A percentile compares a stretch with the other conserved stretches of the same genome.
Evolutionary conservation across 2,113 vertebrate genomes (phyloP).

Genomic region (human (Homo sapiens)): GRCh38 chr2:225777501-225778000

Average conservation of each 20-base stretch:
- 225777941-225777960: background rate
- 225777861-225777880: background rate
- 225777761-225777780: background rate
- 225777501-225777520: background rate
- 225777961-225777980: background rate
- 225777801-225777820: background rate
- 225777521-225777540: accelerated
- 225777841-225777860: background rate
- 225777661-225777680: background rate
- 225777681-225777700: background rate
- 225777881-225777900: background rate
- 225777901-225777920: background rate
- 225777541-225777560: background rate
- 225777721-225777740: no score
- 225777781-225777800: background rate
- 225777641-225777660: background rate
- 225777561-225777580: background rate
- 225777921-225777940: background rate
- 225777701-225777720: background rate
- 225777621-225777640: background rate
- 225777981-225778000: background rate
- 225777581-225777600: background rate
- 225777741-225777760: background rate
- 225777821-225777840: background rate
- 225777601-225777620: background rate